These are phyloP conservation scores for Sebastiscus albofasciatus DNA, from an alignment of 2,797 vertebrate genomes.

Conservation along the genomic window DNA sequence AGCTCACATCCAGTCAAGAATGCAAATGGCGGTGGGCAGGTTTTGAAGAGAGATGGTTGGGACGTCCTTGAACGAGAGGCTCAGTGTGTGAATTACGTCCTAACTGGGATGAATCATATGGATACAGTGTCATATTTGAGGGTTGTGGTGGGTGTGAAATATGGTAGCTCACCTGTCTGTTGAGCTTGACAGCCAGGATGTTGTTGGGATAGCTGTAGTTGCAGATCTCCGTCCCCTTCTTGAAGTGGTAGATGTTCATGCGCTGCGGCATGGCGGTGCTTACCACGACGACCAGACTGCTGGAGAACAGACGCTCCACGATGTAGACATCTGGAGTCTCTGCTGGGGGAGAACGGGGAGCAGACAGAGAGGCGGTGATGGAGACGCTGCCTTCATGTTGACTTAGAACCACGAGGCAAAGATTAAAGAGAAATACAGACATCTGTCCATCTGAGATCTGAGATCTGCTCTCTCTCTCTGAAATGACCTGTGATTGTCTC, in stretches of 20 bases:
- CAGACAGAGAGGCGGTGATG: neutral
- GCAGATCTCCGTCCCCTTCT: conserved; percentile 97
- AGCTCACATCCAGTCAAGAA: too few species aligned
- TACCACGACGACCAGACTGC: conserved; percentile 95
- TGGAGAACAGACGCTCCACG: conserved; percentile 95
- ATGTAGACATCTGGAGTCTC: conserved; percentile 92
- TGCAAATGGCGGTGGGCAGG: too few species aligned
- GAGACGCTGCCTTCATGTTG: neutral
- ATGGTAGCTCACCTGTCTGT: conserved; percentile 85
- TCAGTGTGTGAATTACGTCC: neutral
- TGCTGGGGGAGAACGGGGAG: conserved; percentile 63
- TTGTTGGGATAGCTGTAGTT: conserved; percentile 94
- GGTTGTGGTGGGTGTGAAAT: neutral
- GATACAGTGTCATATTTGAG: neutral
- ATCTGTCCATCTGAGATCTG: too few species aligned
- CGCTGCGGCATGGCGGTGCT: conserved; percentile 86
- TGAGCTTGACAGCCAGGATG: conserved; percentile 90
- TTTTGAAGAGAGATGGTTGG: too few species aligned
- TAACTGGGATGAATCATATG: neutral
- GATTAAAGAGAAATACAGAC: neutral
- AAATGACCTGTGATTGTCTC: too few species aligned
- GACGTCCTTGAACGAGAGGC: too few species aligned
- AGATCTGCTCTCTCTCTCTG: too few species aligned
- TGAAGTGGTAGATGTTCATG: conserved; percentile 98
- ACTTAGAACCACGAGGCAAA: neutral